Evolutionary conservation across 2,888 invertebrate species (phyloP), one percentile per base, ranked within the genome.

Genomic region (Parnassius smintheus): DNA sequence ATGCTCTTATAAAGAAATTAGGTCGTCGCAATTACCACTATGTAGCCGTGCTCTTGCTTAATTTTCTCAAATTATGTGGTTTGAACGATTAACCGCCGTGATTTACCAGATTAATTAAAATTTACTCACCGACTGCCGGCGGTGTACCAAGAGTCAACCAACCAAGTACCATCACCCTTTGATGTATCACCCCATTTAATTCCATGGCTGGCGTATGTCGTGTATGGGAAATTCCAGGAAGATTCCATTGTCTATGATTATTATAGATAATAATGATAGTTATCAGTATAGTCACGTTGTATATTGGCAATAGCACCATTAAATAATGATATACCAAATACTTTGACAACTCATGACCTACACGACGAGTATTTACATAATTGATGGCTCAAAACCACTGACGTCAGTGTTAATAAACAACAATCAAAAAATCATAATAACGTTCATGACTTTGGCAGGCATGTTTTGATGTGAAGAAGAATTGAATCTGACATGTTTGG

Each of bases 1-100:
- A 35, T 48, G 49, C 54, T 49, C 52, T 60, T 64, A 65, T 65
- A 56, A 44, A 66, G 62, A 61, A 61, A 64, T 66, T 65, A 53
- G 64, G 58, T 58, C 60, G 25, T 25, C 61, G 9, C 45, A 55
- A 64, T 66, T 56, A 65, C 55, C 59, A 61, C 65, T 62, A 65
- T 65, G 58, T 66, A 59, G 60, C 49, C 49, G 56, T 61, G 53
- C 54, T 56, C 52, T 61, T 53, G 48, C 62, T 62, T 64, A 62
- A 61, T 63, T 61, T 61, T 45, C 54, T 61, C 52, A n/a, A 63
- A 62, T 61, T 58, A 64, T 58, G 50, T 48, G 59, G 51, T 53
- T 59, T 22, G 61, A 55, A 50, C 42, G 48, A 56, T 25, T 56
- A 25, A 41, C 8, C 8, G 49, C 50, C 18, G 25, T 35, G 7